A percentile compares a stretch with the other conserved stretches of the same genome.
phyloP scores from a whole-genome alignment of 2,888 invertebrate species.

The Rhopalosiphum nymphaeae region DNA sequence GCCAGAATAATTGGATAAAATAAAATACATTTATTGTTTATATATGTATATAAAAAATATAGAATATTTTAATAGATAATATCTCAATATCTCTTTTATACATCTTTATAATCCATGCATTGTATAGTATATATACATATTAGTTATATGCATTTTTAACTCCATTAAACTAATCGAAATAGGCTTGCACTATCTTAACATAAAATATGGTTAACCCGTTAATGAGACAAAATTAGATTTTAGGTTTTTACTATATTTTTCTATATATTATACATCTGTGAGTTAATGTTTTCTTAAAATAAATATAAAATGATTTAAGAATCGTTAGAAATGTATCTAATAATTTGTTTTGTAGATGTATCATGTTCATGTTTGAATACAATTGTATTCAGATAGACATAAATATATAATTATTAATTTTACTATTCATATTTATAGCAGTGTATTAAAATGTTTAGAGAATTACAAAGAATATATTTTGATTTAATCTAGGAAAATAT shows the following conservation, averaged over 20 bases:
- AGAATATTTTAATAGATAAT: not conserved
- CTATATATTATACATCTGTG: not conserved
- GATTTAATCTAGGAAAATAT: not conserved
- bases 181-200: not conserved
- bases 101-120: not conserved
- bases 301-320: not conserved
- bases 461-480: not conserved
- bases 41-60: not conserved
- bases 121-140: not conserved
- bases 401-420: not conserved
- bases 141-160: not conserved
- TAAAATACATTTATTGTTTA: not conserved
- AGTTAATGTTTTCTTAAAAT: not conserved
- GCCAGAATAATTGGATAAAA: not conserved
- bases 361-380: not conserved
- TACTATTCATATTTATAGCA: not conserved
- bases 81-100: not conserved
- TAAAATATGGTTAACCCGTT: not conserved
- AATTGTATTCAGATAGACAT: not conserved
- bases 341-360: not conserved
- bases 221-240: not conserved
- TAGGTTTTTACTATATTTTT: not conserved
- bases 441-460: not conserved
- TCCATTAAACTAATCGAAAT: not conserved
- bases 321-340: not conserved